Conservation (phyloP, 2,888 invertebrate species). For the Temnothorax rugatulus region DNA sequence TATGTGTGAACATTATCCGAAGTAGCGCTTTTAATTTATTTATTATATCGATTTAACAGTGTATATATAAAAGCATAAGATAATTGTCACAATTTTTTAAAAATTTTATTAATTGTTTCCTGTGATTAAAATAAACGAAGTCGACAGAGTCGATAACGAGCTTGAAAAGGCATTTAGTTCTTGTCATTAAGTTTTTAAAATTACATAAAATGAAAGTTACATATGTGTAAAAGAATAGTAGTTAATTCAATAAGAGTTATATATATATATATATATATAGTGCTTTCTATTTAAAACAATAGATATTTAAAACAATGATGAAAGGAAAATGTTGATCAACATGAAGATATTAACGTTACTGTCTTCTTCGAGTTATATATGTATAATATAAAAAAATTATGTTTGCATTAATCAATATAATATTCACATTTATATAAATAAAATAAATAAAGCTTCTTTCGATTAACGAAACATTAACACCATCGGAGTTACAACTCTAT, state of each 20-base stretch:
- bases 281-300: neutral
- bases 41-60: neutral
- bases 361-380: neutral
- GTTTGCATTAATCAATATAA: neutral
- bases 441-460: neutral
- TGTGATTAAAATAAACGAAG: neutral
- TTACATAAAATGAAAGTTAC: neutral
- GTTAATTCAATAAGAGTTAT: neutral
- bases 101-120: neutral
- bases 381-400: neutral
- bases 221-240: neutral
- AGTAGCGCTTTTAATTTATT: neutral
- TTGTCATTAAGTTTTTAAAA: neutral
- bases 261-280: neutral
- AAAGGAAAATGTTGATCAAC: neutral
- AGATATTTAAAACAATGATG: neutral
- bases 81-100: neutral
- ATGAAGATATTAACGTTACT: neutral
- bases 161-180: neutral
- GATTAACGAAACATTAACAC: neutral
- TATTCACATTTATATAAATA: neutral
- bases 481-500: neutral
- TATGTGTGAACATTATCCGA: neutral
- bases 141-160: neutral
- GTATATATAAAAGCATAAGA: constrained; percentile 3